phyloP scores from a whole-genome alignment of 2,113 vertebrate species.

The Thunnus thynnus region DNA sequence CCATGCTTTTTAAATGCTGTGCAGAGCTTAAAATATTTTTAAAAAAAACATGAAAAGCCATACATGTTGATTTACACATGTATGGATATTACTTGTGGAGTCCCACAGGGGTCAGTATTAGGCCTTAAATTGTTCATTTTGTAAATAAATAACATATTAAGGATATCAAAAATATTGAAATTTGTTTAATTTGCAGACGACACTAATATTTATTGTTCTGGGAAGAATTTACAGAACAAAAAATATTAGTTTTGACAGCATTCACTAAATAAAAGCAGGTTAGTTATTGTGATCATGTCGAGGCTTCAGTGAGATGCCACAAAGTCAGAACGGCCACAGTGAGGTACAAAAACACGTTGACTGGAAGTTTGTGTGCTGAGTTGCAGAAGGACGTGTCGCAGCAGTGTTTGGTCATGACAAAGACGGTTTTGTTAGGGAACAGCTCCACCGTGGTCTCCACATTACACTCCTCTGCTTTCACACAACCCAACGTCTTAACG shows the following conservation, averaged over 20 bases:
- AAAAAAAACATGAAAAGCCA: too few relatives aligned
- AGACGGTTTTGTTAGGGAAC: constrained; percentile 67
- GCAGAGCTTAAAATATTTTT: too few relatives aligned
- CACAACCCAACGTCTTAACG: constrained; percentile 77
- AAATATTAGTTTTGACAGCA: not conserved
- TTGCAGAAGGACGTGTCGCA: constrained; percentile 80
- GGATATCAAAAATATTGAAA: too few relatives aligned
- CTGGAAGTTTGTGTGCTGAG: constrained; percentile 32
- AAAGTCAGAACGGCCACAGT: constrained; percentile 32
- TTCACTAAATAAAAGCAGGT: constrained; percentile 19
- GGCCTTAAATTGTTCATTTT: too few relatives aligned
- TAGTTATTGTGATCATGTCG: constrained; percentile 1
- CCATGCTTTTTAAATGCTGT: too few relatives aligned
- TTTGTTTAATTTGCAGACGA: too few relatives aligned
- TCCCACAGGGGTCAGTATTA: too few relatives aligned
- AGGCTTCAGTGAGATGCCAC: constrained; percentile 34
- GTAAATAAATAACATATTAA: too few relatives aligned
- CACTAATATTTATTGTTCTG: too few relatives aligned
- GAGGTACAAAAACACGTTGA: constrained; percentile 42
- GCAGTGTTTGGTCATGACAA: constrained; percentile 80
- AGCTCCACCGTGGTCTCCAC: constrained; percentile 58
- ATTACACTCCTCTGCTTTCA: constrained; percentile 66
- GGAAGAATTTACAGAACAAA: too few relatives aligned
- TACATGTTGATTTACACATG: too few relatives aligned
- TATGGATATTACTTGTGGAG: too few relatives aligned